Base-by-base conservation (phyloP, 2,113 vertebrate genomes). In the Numenius arquata region DNA sequence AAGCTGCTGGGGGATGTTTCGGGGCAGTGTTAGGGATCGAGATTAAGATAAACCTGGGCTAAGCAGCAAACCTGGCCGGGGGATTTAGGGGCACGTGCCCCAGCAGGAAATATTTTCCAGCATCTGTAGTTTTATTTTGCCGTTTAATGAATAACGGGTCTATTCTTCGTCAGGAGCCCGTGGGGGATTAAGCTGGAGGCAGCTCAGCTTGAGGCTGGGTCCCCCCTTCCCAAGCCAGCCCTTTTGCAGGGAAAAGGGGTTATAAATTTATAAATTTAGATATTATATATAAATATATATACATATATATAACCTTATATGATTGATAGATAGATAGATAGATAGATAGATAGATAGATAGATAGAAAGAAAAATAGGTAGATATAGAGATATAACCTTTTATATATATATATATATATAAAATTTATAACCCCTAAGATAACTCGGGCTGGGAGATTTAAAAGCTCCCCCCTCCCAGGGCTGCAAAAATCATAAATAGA, bases 91-190 rank as follows among this genome's bases (percentile, higher is more conserved):
- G 30, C 96, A 91, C 47, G 40, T 89, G 96, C 63, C 50, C 65
- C 72, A 30, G 80, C 87, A 89, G 95, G 96, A 96, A 95, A 96
- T 91, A 48, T 84, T 95, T 96, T 22, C 5, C 1, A 78, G 93
- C 55, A 62, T 71, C 95, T 62, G 29, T 48, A 77, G 75, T 74
- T 84, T n/a, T 50, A 40, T 82, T 65, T 94, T 5, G 3, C 34
- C 23, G 0, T 45, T 66, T 14, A 12, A 66, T 62, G 89, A 77
- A 94, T 94, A 91, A 92, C 12, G 15, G 55, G 16, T 16, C 59
- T 58, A 45, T 96, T 95, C 80, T 92, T 94, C 18, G 0, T 10
- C 3, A 38, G 86, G 79, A 72, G 82, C 62, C 29, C 79, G 47
- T 0, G 0, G 40, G 29, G 58, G 76, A 95, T 94, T 95, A 89